Evolutionary conservation across 2,113 vertebrate genomes (phyloP).

Genomic region (Phocoena sinus): DNA sequence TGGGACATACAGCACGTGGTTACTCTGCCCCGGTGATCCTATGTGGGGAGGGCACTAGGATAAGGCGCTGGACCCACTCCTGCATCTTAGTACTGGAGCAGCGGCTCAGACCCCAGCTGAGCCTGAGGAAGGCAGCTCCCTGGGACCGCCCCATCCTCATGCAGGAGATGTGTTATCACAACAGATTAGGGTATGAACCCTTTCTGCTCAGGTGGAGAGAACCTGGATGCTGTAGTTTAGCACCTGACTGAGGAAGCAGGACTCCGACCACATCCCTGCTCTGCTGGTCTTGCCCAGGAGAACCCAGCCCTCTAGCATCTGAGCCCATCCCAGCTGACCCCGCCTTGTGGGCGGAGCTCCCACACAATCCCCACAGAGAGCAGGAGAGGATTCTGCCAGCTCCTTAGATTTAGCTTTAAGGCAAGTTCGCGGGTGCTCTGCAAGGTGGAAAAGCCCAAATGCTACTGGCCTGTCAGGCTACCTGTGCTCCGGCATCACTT

Average conservation of each 20-base stretch:
- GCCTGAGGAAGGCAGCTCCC: not conserved
- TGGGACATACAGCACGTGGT: not conserved
- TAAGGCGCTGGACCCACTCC: not conserved
- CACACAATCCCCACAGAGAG: not conserved
- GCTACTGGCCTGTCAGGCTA: not conserved
- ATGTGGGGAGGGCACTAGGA: not conserved
- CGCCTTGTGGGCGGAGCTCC: fast-evolving
- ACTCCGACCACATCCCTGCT: not conserved
- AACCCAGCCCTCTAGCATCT: not conserved
- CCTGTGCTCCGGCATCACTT: not conserved
- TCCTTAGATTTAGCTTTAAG: not conserved
- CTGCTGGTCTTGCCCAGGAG: not conserved
- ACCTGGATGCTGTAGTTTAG: not conserved
- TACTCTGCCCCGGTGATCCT: not conserved
- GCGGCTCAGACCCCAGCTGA: not conserved
- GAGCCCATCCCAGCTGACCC: not conserved
- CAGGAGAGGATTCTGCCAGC: not conserved
- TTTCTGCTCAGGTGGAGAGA: not conserved
- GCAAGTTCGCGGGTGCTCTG: not conserved
- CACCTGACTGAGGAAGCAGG: not conserved
- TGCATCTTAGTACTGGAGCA: not conserved
- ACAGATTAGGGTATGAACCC: not conserved
- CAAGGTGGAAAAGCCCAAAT: not conserved
- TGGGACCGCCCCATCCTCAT: not conserved
- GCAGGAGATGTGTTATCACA: not conserved